phyloP scores from a whole-genome alignment of 2,797 vertebrate genomes.

The Syncerus caffer region DNA sequence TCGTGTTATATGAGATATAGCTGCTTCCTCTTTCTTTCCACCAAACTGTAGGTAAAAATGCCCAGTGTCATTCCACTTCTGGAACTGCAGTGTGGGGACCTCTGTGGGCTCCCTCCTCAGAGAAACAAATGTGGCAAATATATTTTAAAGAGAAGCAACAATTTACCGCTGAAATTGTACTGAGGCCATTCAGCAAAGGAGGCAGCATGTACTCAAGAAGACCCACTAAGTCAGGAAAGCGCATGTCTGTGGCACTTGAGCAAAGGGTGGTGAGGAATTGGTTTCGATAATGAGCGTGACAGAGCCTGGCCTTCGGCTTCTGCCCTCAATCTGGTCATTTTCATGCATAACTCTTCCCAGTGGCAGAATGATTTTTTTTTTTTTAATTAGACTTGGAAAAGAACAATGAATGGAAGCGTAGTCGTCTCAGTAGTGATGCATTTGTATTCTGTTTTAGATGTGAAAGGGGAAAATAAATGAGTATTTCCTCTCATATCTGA shows the following conservation, averaged over 20 bases:
- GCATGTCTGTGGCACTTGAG: background rate
- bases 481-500: background rate
- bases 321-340: background rate
- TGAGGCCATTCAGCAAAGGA: background rate
- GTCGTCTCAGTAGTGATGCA: background rate
- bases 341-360: background rate
- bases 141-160: background rate
- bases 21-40: background rate
- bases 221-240: background rate
- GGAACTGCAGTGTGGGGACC: background rate
- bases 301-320: background rate
- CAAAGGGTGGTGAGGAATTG: background rate
- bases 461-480: background rate
- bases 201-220: background rate
- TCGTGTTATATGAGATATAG: background rate
- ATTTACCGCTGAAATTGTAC: background rate
- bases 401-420: background rate
- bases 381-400: background rate
- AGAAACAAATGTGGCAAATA: background rate
- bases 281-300: background rate
- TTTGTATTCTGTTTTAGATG: background rate
- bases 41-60: background rate
- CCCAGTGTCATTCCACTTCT: background rate
- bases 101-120: background rate
- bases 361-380: background rate